A percentile compares a stretch with the other conserved stretches of the same genome.
phyloP scores from a whole-genome alignment of 2,797 vertebrate genomes.

The Acridotheres tristis region DNA sequence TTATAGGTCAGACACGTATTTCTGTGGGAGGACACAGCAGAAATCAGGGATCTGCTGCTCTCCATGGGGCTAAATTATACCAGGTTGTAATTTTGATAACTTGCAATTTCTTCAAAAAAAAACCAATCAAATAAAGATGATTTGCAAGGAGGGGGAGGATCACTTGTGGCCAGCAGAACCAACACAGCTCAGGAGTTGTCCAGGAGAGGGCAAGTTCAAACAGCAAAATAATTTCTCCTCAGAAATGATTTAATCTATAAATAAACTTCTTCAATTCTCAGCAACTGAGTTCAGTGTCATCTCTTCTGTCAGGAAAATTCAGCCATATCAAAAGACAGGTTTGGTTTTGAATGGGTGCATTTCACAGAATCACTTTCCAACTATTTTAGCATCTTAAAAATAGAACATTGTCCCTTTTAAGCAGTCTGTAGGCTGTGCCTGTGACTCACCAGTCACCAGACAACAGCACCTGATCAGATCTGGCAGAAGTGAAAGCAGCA shows the following conservation, averaged over 20 bases:
- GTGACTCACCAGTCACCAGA: constrained; percentile 61
- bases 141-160: background rate
- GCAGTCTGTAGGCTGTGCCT: background rate
- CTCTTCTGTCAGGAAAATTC: background rate
- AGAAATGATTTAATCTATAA: background rate
- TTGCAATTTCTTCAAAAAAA: background rate
- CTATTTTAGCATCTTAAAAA: background rate
- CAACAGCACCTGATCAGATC: constrained; percentile 5
- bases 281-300: background rate
- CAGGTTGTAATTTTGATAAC: background rate
- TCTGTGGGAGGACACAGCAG: background rate
- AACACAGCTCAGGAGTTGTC: background rate
- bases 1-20: background rate
- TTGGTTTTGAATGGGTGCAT: background rate
- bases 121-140: background rate
- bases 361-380: background rate
- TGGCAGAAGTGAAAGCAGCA: background rate
- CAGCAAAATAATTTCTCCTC: background rate
- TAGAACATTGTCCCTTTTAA: background rate
- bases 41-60: background rate
- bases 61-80: background rate
- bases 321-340: background rate
- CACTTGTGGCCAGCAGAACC: background rate
- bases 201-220: constrained; percentile 32
- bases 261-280: background rate